Evolutionary conservation across 1,140 invertebrate species (phyloP).

Genomic region (Drosophila micromelanica): DNA sequence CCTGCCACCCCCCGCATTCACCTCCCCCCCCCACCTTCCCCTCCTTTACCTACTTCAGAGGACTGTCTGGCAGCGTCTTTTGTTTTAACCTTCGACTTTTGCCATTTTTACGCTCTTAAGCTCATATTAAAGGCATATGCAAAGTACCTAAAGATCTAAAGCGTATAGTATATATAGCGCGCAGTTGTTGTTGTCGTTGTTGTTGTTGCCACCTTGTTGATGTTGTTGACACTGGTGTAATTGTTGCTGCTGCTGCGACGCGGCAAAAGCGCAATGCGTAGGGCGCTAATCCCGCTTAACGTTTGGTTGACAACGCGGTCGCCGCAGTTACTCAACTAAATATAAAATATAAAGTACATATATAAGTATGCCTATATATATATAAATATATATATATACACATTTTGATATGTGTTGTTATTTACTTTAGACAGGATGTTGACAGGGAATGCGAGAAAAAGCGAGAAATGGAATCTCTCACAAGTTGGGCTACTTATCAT

Average conservation of each 20-base stretch:
- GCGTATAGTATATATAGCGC: slow-evolving; percentile 18
- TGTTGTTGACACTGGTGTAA: slow-evolving; percentile 55
- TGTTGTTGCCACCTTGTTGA: slow-evolving; percentile 67
- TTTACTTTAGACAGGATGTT: no score
- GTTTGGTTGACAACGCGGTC: slow-evolving; percentile 69
- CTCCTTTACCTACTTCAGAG: not conserved
- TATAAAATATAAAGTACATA: slow-evolving; percentile 27
- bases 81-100: slow-evolving; percentile 65
- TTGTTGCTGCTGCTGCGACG: slow-evolving; percentile 16
- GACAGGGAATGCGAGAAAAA: no score
- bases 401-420: not conserved
- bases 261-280: slow-evolving; percentile 47
- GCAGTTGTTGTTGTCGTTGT: slow-evolving; percentile 24
- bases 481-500: slow-evolving; percentile 36
- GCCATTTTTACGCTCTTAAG: slow-evolving; percentile 78
- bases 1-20: not conserved
- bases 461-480: not conserved
- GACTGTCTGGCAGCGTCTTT: slow-evolving; percentile 34
- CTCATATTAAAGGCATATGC: slow-evolving; percentile 77
- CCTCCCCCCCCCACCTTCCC: rapidly evolving
- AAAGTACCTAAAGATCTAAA: slow-evolving; percentile 54
- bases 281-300: slow-evolving; percentile 71
- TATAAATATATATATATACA: not conserved
- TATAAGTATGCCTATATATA: slow-evolving; percentile 20
- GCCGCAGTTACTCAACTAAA: slow-evolving; percentile 36